Evolutionary conservation across 2,888 invertebrate genomes (phyloP).

Genomic region (Elegia similella): DNA sequence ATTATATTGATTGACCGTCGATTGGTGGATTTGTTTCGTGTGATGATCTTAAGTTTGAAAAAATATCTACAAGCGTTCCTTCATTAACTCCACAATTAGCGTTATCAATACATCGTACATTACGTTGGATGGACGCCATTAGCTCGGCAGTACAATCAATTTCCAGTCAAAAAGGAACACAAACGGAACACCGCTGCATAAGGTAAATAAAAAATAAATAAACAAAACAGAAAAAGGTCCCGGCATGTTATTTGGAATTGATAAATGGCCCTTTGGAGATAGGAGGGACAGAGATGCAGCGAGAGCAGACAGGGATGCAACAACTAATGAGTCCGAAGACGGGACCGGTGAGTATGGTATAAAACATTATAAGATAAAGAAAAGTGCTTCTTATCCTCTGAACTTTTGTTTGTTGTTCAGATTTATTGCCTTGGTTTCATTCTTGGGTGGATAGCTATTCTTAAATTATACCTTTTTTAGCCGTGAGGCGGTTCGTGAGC

Average conservation of each 20-base stretch:
- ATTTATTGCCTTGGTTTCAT: slow-evolving; percentile 39
- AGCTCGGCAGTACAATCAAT: slow-evolving; percentile 77
- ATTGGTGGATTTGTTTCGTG: slow-evolving; percentile 33
- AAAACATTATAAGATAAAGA: slow-evolving; percentile 68
- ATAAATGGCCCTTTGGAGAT: slow-evolving; percentile 77
- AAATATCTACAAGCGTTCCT: slow-evolving; percentile 44
- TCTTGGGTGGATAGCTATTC: slow-evolving; percentile 20
- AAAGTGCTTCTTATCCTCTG: slow-evolving; percentile 67
- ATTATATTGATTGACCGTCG: slow-evolving; percentile 35
- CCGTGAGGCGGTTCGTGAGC: slow-evolving; percentile 44
- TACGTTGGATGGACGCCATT: slow-evolving; percentile 68
- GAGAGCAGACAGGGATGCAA: slow-evolving; percentile 57
- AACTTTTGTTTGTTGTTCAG: slow-evolving; percentile 39
- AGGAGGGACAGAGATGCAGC: slow-evolving; percentile 63
- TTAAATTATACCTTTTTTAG: slow-evolving; percentile 31
- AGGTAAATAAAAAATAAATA: slow-evolving; percentile 79
- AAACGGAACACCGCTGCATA: slow-evolving; percentile 70
- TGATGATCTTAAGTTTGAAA: slow-evolving; percentile 26
- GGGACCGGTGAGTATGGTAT: slow-evolving; percentile 56
- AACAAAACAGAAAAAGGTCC: slow-evolving; percentile 72
- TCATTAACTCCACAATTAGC: slow-evolving; percentile 67
- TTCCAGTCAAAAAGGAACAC: slow-evolving; percentile 66
- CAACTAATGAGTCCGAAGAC: slow-evolving; percentile 69
- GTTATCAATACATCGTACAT: slow-evolving; percentile 69
- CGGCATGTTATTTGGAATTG: slow-evolving; percentile 81